Evolutionary conservation across 1,140 invertebrate genomes (phyloP).

Genomic region (Neuroterus valhalla): DNA sequence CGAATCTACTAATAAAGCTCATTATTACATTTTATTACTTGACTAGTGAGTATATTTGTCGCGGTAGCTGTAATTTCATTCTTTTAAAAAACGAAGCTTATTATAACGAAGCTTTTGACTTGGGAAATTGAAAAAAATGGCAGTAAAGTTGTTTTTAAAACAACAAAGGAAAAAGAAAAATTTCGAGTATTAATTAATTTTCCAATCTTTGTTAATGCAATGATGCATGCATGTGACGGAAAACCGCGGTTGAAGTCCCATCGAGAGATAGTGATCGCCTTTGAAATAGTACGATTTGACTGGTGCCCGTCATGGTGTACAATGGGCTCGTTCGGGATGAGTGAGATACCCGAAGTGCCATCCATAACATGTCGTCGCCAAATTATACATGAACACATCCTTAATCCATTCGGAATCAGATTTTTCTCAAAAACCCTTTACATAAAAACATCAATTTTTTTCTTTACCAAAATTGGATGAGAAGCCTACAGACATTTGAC

Average conservation of each 20-base stretch:
- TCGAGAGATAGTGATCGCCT: conserved; percentile 64
- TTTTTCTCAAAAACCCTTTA: too few relatives aligned
- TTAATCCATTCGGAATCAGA: neutral
- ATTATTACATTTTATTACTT: too few relatives aligned
- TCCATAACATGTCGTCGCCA: conserved; percentile 72
- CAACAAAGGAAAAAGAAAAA: neutral
- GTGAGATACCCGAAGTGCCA: conserved; percentile 68
- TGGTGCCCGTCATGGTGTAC: conserved; percentile 66
- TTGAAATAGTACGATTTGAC: conserved; percentile 72
- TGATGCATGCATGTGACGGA: conserved; percentile 71
- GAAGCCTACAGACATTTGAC: too few relatives aligned
- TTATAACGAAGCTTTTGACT: too few relatives aligned
- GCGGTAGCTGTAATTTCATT: too few relatives aligned
- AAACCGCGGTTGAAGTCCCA: conserved; percentile 68
- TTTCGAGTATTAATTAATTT: conserved; percentile 66
- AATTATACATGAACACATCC: conserved; percentile 57
- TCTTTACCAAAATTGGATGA: too few relatives aligned
- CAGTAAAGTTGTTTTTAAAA: too few relatives aligned
- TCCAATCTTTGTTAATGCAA: conserved; percentile 56
- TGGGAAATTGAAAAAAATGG: too few relatives aligned
- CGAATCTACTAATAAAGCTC: too few relatives aligned
- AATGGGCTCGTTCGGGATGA: conserved; percentile 68
- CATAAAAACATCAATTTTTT: too few relatives aligned
- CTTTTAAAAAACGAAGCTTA: too few relatives aligned
- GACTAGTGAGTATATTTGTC: too few relatives aligned